Evolutionary conservation across 2,888 invertebrate species (phyloP).

Genomic region (Linyphia triangularis): DNA sequence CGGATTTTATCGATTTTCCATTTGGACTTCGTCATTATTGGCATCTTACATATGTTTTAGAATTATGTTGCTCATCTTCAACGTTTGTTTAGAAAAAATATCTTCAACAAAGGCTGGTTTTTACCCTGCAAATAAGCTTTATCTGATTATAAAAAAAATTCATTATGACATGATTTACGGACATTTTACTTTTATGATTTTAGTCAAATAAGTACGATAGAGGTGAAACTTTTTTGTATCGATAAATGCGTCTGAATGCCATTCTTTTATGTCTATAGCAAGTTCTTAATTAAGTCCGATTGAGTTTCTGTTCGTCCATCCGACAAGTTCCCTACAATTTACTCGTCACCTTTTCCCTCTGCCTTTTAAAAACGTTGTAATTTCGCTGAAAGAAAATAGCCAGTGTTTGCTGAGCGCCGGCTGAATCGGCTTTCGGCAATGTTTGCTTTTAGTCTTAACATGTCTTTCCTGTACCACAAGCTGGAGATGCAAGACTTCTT

Average conservation of each 20-base stretch:
- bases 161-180: not conserved
- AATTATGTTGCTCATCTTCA: no score
- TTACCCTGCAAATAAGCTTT: no score
- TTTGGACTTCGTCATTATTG: no score
- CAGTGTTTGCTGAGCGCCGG: slow-evolving; percentile 16
- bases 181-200: not conserved
- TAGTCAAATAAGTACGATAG: not conserved
- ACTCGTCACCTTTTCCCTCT: slow-evolving; percentile 12
- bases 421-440: slow-evolving; percentile 38
- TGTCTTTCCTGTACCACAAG: slow-evolving; percentile 17
- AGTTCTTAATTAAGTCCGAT: slow-evolving; percentile 41
- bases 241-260: not conserved
- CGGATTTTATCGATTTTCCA: no score
- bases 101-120: no score
- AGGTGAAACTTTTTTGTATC: not conserved
- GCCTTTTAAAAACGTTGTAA: not conserved
- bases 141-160: no score
- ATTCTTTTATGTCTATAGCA: not conserved
- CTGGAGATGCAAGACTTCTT: not conserved
- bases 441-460: slow-evolving; percentile 48
- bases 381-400: slow-evolving; percentile 7
- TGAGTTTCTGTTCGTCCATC: slow-evolving; percentile 18
- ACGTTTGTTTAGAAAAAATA: no score
- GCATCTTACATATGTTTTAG: no score
- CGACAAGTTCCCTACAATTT: slow-evolving; percentile 20